phyloP scores from a whole-genome alignment of 2,797 vertebrate species.

The Rhinichthys osculus region DNA sequence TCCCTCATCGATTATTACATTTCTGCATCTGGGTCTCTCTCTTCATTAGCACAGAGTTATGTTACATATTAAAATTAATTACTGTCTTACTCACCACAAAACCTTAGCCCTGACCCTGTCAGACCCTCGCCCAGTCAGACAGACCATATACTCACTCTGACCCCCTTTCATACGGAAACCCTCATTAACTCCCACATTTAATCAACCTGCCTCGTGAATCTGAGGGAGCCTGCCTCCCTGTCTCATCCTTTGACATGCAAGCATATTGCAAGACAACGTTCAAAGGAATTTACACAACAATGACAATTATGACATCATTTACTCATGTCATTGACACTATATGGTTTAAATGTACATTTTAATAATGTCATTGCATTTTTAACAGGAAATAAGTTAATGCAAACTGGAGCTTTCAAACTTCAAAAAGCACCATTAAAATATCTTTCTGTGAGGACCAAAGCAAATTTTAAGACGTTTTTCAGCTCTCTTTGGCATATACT shows the following conservation, averaged over 20 bases:
- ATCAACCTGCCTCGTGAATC: slow-evolving; percentile 39
- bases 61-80: slow-evolving; percentile 65
- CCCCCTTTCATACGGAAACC: slow-evolving; percentile 35
- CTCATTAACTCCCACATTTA: slow-evolving; percentile 56
- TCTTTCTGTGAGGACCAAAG: not conserved
- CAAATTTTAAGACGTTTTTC: not conserved
- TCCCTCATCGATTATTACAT: slow-evolving; percentile 20
- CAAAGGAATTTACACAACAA: not conserved
- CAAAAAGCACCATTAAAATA: not conserved
- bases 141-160: slow-evolving; percentile 6
- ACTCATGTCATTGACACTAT: not conserved
- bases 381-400: not conserved
- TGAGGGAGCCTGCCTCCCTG: not conserved
- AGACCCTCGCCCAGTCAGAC: slow-evolving; percentile 41
- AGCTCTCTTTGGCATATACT: not conserved
- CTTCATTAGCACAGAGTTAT: slow-evolving; percentile 61
- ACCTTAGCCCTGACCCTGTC: slow-evolving; percentile 49
- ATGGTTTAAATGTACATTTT: not conserved
- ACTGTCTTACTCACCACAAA: slow-evolving; percentile 53
- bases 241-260: slow-evolving; percentile 12
- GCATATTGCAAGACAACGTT: not conserved
- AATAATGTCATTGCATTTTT: not conserved
- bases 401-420: not conserved
- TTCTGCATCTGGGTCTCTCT: slow-evolving; percentile 29
- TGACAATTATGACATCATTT: not conserved